Percentiles rank a stretch among this genome's conserved stretches.
These are phyloP conservation scores for Gadopsis marmoratus DNA, from an alignment of 2,797 vertebrate genomes.

Conservation along the genomic window DNA sequence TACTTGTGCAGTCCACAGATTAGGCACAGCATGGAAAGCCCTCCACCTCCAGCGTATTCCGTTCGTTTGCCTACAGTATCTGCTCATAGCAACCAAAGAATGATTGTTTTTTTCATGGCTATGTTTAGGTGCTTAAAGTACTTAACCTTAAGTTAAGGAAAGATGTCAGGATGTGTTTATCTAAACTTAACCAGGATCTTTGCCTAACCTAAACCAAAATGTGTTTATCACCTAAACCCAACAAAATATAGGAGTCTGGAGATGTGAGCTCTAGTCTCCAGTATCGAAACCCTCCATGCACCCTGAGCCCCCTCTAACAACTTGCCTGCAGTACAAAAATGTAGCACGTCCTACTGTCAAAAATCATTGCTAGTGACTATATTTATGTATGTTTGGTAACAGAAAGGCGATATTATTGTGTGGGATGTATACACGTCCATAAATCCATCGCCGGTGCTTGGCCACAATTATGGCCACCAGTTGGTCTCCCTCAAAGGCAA, in stretches of 20 bases:
- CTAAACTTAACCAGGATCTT: background rate
- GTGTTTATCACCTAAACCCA: background rate
- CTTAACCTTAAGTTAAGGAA: background rate
- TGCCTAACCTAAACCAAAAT: background rate
- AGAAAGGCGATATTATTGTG: background rate
- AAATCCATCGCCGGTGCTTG: background rate
- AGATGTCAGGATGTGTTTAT: background rate
- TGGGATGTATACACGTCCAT: background rate
- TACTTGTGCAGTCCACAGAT: conserved; percentile 8
- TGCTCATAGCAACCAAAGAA: background rate
- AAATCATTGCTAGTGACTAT: background rate
- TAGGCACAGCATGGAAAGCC: conserved; percentile 4
- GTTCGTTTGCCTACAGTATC: background rate
- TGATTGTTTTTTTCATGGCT: background rate
- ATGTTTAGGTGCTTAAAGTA: background rate
- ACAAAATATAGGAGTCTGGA: background rate
- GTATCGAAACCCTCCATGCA: background rate
- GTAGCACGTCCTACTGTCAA: background rate
- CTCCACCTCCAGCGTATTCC: too few species aligned
- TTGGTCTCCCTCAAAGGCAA: background rate
- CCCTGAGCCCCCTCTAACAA: background rate
- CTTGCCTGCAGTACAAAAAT: background rate
- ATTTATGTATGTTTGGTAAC: background rate
- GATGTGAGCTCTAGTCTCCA: background rate
- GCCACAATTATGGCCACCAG: background rate